Evolutionary conservation across 64 coral and sea anemone genomes (phyloP), one percentile per base, ranked within the genome.

Genomic region (Montipora cactus): DNA sequence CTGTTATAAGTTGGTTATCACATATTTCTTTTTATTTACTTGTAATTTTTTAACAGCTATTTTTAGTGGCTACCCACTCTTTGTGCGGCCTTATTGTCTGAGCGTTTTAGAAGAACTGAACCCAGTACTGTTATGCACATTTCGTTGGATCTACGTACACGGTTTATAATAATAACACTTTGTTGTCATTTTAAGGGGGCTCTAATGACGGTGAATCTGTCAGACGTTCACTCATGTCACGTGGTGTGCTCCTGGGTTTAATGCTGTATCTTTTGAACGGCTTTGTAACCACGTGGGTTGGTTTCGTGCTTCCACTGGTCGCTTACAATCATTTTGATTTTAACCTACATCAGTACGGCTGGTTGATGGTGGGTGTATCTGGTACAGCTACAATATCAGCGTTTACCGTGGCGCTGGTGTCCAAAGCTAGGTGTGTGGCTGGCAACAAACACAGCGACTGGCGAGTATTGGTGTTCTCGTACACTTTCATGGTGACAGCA

Each of bases 331-430:
- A 85, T 79, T 91, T 91, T 68, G 47, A 81, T 5, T 91, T 83
- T 67, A 79, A 79, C 47, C 23, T 95, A 15, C 50, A 69, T 7
- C 44, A 72, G 21, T 95, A 79, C 53, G 89, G 94, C 18, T 95
- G 94, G 94, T 59, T 95, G 49, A 95, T 91, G 94, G 94, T 95
- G 6, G 89, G 88, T 13, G 93, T 95, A 19, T 95, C 94, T 6
- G 94, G 59, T 5, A 87, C 80, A 5, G 94, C 94, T 8, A 57
- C 89, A 25, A 5, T 91, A 13, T 69, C 80, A 4, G 67, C 89
- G 5, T 80, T 95, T 18, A 45, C 48, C 84, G 71, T 87, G 73
- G 77, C 82, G 19, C 76, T 87, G 5, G 18, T 95, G 71, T 78
- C 89, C 23, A 95, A 95, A 79, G 21, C 89, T 14, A 73, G 28